A percentile compares a stretch with the other conserved stretches of the same genome.
phyloP scores from a whole-genome alignment of 2,888 invertebrate species.

The Drosophila buzzatii region DNA sequence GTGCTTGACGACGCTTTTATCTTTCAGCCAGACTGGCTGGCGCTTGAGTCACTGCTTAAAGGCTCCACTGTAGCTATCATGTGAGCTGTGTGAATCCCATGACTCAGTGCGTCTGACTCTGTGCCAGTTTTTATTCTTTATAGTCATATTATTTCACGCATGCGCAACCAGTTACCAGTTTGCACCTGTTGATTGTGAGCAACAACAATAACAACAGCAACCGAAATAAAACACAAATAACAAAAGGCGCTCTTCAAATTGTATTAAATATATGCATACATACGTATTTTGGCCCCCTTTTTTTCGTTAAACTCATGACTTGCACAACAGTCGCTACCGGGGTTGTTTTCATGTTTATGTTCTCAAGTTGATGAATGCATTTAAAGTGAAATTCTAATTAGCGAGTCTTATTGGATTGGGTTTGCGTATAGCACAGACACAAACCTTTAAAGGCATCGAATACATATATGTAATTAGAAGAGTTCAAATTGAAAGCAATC shows the following conservation, averaged over 20 bases:
- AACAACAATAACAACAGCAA: conserved; percentile 12
- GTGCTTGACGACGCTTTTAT: conserved; percentile 2
- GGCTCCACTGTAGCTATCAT: conserved; percentile 19
- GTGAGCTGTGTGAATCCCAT: conserved; percentile 26
- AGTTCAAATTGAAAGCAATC: not conserved
- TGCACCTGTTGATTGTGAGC: conserved; percentile 29
- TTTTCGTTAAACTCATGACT: conserved; percentile 34
- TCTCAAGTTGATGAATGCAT: conserved; percentile 5
- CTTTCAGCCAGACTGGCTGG: conserved; percentile 37
- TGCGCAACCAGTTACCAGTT: conserved; percentile 62
- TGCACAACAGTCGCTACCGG: conserved; percentile 26
- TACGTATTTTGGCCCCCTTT: conserved; percentile 12
- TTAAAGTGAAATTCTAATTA: not conserved
- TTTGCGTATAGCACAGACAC: not conserved
- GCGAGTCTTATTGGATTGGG: conserved; percentile 11
- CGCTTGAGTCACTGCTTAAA: conserved; percentile 21
- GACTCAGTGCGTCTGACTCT: conserved; percentile 30
- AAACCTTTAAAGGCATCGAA: not conserved
- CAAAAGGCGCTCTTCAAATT: conserved; percentile 6
- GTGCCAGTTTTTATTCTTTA: conserved; percentile 29
- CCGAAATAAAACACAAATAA: conserved; percentile 2
- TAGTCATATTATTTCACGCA: conserved; percentile 39
- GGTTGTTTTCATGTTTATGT: conserved; percentile 15
- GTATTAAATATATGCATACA: conserved; percentile 8
- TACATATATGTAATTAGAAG: not conserved